Base-by-base conservation (phyloP, 2,797 vertebrate species). In the Heterohyrax brucei region DNA sequence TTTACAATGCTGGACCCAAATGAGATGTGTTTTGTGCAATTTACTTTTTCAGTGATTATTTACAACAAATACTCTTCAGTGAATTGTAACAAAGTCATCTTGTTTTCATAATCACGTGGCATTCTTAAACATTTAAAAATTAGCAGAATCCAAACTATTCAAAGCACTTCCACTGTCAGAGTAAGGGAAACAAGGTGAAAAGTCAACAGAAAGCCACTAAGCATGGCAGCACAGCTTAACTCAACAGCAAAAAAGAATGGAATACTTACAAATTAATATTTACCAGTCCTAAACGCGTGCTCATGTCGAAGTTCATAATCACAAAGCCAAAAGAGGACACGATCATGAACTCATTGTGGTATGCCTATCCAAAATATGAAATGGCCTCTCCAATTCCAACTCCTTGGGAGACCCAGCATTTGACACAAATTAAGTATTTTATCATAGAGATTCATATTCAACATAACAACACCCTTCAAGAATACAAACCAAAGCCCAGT, bases 371-470 rank as follows among this genome's bases (percentile, higher is more conserved):
- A 46, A 85, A 21, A 94, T 46, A 5, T 39, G 28, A 93, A 64
- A 91, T 53, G 73, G 7, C 22, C 56, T 68, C 59, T 84, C 39
- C 70, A 62, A 56, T 95, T 94, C 26, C 21, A 93, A 5, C 83
- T 87, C 44, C 24, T 18, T 18, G 10, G 33, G 68, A 10, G 4
- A 75, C 5, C 2, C 33, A 64, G 33, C 39, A 28, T 70, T 19
- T 79, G 39, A 94, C 26, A 21, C 5, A 2, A 19, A 66, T 76
- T 79, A 50, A 70, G 8, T 82, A 83, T 68, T 82, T 91, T 89
- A 91, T 93, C 66, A 86, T 4, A 85, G 82, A 85, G 26, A 78
- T 64, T 85, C 59, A 91, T 93, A 89, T 14, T 46, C 66, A 96
- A 87, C 26, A n/a, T 81, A 68, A 82, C 56, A 79, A 77, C 39